Evolutionary conservation across 1,140 invertebrate species (phyloP), one percentile per base, ranked within the genome.

Genomic region (Aethina tumida): DNA sequence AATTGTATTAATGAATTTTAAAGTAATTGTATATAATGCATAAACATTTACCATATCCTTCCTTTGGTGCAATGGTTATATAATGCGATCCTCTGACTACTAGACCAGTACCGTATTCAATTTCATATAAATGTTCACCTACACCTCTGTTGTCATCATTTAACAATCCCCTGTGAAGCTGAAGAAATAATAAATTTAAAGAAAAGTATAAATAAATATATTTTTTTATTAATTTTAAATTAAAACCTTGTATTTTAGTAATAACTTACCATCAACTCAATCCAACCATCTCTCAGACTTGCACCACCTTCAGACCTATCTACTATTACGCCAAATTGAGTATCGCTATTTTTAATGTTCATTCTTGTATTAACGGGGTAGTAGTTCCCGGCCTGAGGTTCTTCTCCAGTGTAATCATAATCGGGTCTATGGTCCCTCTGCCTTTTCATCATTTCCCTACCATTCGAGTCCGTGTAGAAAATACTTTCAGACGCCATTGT

Each of bases 401-500:
- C 80, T 0, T 70, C 61, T n/a, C 18, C 86, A 76, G 89, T 31
- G 1, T 68, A n/a, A n/a, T n/a, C n/a, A n/a, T n/a, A n/a, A n/a
- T n/a, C n/a, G n/a, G n/a, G n/a, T n/a, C n/a, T n/a, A n/a, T n/a
- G n/a, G n/a, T n/a, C n/a, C n/a, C n/a, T n/a, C 16, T 19, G 8
- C 35, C 92, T 67, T 49, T 79, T 73, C 14, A 96, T 54, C 58
- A 89, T 77, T 63, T 97, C 85, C 21, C 93, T 65, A 0, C 92
- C 93, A 65, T 97, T 97, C 0, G 88, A 81, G 62, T 98, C 95
- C 0, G 94, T 98, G 54, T 82, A 94, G 59, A 97, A 97, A 1
- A 68, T 63, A 0, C 68, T 72, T 31, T n/a, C 10, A 13, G 2
- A 31, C n/a, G 12, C 29, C 8, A 26, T 26, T 26, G 2, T 10